Percentiles rank a stretch among this genome's conserved stretches.
Conservation (phyloP, 2,113 vertebrate species). For the Mobula hypostoma region DNA sequence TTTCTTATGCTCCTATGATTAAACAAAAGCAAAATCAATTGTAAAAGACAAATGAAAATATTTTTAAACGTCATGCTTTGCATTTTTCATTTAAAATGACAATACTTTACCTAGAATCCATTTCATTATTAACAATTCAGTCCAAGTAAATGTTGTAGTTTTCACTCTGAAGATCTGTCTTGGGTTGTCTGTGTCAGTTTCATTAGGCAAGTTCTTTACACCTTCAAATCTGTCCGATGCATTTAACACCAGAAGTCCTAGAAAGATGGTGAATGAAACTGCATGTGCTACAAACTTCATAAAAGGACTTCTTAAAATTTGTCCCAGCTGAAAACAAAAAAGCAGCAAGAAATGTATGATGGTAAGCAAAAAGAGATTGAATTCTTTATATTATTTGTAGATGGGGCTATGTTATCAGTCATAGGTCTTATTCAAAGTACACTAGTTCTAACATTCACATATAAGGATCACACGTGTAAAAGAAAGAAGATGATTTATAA, state of each 20-base stretch:
- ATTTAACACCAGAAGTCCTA: conserved; percentile 82
- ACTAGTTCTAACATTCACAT: not conserved
- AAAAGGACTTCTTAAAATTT: conserved; percentile 86
- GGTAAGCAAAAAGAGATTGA: not conserved
- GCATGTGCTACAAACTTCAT: conserved; percentile 98
- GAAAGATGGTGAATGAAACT: conserved; percentile 90
- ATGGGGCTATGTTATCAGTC: not conserved
- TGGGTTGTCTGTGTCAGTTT: conserved; percentile 89
- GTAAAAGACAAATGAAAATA: not conserved
- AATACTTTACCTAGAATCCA: conserved; percentile 84
- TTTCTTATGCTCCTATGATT: no score
- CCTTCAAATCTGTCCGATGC: conserved; percentile 92
- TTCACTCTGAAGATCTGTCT: conserved; percentile 92
- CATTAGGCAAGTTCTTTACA: conserved; percentile 87
- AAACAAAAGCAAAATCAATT: not conserved
- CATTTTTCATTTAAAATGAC: not conserved
- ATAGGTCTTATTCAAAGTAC: not conserved
- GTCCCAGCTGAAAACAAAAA: conserved; percentile 72
- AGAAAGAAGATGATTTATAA: not conserved
- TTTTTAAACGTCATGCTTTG: not conserved
- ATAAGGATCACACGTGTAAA: not conserved
- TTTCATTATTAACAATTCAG: conserved; percentile 94
- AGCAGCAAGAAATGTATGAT: not conserved
- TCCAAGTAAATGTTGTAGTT: conserved; percentile 96
- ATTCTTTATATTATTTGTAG: not conserved